Evolutionary conservation across 2,113 vertebrate species (phyloP).

Genomic region (Salminus brasiliensis): DNA sequence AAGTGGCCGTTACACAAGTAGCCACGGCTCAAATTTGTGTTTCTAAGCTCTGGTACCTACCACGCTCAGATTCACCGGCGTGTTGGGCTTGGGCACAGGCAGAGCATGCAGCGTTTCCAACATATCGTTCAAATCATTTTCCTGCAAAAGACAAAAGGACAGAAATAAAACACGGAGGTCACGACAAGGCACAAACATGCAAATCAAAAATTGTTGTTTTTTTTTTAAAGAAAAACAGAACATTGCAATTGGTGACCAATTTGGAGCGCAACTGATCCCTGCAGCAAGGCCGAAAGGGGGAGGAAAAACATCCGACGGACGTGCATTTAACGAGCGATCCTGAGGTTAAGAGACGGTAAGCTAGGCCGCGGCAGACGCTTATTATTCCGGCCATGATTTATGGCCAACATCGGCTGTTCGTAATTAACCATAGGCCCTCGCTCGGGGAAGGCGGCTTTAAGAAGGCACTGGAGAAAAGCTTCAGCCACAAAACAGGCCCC

Average conservation of each 20-base stretch:
- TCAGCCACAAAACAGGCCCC: conserved; percentile 68
- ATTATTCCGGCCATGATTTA: conserved; percentile 73
- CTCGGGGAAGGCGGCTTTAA: conserved; percentile 63
- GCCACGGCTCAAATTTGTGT: conserved; percentile 63
- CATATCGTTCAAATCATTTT: conserved; percentile 91
- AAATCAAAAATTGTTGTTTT: too few relatives aligned
- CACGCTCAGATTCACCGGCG: conserved; percentile 91
- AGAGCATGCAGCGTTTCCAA: conserved; percentile 88
- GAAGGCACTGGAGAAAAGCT: conserved; percentile 63
- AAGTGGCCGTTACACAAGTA: conserved; percentile 53
- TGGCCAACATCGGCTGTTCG: conserved; percentile 61
- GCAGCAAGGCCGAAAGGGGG: conserved; percentile 61
- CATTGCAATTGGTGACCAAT: conserved; percentile 55
- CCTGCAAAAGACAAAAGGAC: conserved; percentile 74
- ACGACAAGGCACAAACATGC: conserved; percentile 49
- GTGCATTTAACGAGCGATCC: conserved; percentile 70
- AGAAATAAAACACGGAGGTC: conserved; percentile 42
- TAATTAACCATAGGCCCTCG: conserved; percentile 72
- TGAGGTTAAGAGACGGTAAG: conserved; percentile 74
- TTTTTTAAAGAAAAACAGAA: too few relatives aligned
- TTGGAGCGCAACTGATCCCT: conserved; percentile 60
- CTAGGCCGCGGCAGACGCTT: conserved; percentile 65
- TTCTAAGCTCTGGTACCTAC: conserved; percentile 82
- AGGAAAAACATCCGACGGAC: conserved; percentile 64
- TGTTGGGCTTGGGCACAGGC: conserved; percentile 91